A percentile compares a stretch with the other conserved stretches of the same genome.
These are phyloP conservation scores for Theristus sp. DNA, from an alignment of 2,888 invertebrate genomes.

Conservation along the genomic window DNA sequence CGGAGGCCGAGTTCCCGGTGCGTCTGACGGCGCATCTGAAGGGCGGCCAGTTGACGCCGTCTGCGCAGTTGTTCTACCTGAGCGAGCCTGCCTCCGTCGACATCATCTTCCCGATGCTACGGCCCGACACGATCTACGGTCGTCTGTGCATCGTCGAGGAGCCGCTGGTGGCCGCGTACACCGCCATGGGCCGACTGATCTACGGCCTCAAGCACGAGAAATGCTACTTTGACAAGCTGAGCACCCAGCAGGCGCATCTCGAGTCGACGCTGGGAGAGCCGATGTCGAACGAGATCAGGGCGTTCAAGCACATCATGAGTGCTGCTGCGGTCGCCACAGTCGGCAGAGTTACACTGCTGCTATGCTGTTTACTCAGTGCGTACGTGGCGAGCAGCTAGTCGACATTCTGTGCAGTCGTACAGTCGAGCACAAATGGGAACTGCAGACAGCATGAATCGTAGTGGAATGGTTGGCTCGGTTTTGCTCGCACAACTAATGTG, in stretches of 20 bases:
- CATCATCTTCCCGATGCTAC: not conserved
- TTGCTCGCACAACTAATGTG: too few species aligned
- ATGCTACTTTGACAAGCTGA: not conserved
- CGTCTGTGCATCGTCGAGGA: constrained; percentile 6
- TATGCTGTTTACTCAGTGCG: too few species aligned
- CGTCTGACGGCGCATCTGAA: constrained; percentile 1
- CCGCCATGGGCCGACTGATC: constrained; percentile 6
- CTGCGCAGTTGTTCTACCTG: not conserved
- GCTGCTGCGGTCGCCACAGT: not conserved
- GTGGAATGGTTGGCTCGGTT: too few species aligned
- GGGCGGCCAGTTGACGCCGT: constrained; percentile 3
- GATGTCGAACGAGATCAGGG: not conserved
- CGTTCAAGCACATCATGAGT: not conserved
- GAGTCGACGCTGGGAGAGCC: not conserved
- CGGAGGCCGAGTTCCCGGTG: constrained; percentile 5
- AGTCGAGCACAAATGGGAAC: too few species aligned
- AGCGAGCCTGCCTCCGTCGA: not conserved
- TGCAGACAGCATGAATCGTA: too few species aligned
- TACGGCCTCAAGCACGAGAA: not conserved
- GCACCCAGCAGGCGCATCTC: not conserved
- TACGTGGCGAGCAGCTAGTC: too few species aligned
- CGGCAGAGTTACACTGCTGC: too few species aligned
- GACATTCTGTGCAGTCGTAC: too few species aligned
- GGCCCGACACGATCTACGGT: constrained; percentile 5
- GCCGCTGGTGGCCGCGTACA: constrained; percentile 4